A percentile compares a stretch with the other conserved stretches of the same genome.
Conservation (phyloP, 1,140 invertebrate genomes). For the Chironomus tepperi region DNA sequence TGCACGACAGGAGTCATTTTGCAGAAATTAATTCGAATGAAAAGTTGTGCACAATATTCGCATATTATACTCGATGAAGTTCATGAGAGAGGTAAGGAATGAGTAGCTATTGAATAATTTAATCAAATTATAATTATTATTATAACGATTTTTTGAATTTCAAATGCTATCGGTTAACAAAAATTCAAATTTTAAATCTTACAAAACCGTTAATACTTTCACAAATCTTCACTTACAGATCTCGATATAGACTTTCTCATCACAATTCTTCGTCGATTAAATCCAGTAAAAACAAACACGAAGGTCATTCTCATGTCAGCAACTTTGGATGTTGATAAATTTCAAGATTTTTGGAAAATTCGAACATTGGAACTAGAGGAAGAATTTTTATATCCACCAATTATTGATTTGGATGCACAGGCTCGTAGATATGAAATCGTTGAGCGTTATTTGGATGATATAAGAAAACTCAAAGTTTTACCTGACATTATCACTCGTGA, state of each 20-base stretch:
- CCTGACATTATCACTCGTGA: conserved; percentile 31
- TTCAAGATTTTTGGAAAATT: neutral
- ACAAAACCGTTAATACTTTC: no score
- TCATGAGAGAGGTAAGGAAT: conserved; percentile 62
- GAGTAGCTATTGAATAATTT: no score
- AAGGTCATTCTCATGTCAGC: conserved; percentile 85
- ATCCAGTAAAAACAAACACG: conserved; percentile 56
- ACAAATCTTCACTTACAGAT: conserved; percentile 40
- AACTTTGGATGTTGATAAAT: conserved; percentile 58
- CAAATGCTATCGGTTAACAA: no score
- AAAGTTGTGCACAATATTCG: conserved; percentile 61
- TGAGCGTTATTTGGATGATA: conserved; percentile 62
- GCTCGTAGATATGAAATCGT: conserved; percentile 46
- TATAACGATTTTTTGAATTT: no score
- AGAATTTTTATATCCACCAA: conserved; percentile 36
- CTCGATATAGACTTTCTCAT: conserved; percentile 88
- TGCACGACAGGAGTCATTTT: conserved; percentile 76
- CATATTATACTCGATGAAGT: conserved; percentile 94
- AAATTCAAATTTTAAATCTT: no score
- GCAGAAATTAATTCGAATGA: conserved; percentile 58
- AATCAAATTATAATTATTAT: no score
- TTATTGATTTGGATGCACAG: conserved; percentile 47
- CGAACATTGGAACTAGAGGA: neutral
- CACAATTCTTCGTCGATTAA: conserved; percentile 75
- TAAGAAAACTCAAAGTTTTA: conserved; percentile 32